phyloP scores from a whole-genome alignment of 2,797 vertebrate genomes.

The Odontamblyopus rebecca region DNA sequence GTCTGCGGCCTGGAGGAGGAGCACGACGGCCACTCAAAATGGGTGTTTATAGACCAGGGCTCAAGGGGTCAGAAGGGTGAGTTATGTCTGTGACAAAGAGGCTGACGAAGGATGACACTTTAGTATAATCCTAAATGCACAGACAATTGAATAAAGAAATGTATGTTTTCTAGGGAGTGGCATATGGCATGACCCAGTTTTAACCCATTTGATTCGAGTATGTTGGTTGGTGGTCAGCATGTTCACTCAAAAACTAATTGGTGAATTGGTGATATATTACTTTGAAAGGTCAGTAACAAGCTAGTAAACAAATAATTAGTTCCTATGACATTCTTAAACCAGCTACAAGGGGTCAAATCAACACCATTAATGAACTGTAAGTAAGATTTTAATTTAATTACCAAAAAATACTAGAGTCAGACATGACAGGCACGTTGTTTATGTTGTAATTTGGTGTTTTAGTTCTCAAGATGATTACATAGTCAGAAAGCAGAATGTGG shows the following conservation, averaged over 20 bases:
- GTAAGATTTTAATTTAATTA: too few relatives aligned
- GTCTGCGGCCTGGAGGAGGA: conserved; percentile 48
- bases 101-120: conserved; percentile 44
- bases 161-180: conserved; percentile 7
- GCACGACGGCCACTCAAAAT: conserved; percentile 26
- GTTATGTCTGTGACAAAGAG: conserved; percentile 30
- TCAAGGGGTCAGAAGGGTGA: conserved; percentile 49
- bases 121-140: conserved; percentile 22
- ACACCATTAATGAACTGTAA: too few relatives aligned
- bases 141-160: conserved; percentile 19
- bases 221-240: background rate
- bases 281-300: background rate
- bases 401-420: too few relatives aligned
- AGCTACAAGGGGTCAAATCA: background rate
- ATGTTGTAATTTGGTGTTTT: too few relatives aligned
- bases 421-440: too few relatives aligned
- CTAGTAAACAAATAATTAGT: background rate
- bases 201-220: background rate
- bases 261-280: background rate
- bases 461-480: too few relatives aligned
- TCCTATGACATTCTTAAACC: background rate
- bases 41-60: conserved; percentile 51
- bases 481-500: too few relatives aligned
- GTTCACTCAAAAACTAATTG: conserved; percentile 5
- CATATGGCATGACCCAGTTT: background rate